These are phyloP conservation scores for Dexiosoma caninum DNA, from an alignment of 2,888 invertebrate genomes.

Conservation along the genomic window DNA sequence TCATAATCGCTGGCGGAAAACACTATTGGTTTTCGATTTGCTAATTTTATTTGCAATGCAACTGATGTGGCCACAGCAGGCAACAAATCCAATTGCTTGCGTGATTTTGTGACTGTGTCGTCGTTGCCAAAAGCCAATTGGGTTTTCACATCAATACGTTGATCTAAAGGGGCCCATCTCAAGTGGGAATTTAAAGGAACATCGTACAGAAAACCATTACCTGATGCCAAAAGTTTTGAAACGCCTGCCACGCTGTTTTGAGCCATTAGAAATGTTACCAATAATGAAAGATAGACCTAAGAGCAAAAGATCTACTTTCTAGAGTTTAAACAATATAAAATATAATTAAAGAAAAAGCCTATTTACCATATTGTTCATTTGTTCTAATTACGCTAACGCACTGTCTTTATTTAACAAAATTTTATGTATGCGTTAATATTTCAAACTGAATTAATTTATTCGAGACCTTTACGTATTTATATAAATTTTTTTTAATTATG, in stretches of 20 bases:
- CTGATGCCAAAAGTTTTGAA: conserved; percentile 69
- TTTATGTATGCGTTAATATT: conserved; percentile 8
- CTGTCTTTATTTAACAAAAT: neutral
- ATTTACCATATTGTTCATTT: neutral
- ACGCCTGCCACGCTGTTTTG: conserved; percentile 65
- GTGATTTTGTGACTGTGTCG: neutral
- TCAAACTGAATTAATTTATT: conserved; percentile 39
- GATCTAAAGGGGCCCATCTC: conserved; percentile 68
- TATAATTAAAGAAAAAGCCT: neutral
- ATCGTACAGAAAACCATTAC: conserved; percentile 72
- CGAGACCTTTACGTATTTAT: conserved; percentile 48
- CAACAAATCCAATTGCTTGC: neutral
- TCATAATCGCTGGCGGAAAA: neutral
- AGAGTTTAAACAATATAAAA: neutral
- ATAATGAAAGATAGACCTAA: conserved; percentile 8
- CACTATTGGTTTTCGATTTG: neutral
- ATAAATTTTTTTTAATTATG: conserved; percentile 44
- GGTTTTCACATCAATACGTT: conserved; percentile 65
- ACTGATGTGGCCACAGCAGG: conserved; percentile 20
- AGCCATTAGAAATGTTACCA: conserved; percentile 8
- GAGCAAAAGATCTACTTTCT: neutral
- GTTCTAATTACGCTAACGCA: neutral
- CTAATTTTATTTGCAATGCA: neutral
- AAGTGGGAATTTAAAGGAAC: conserved; percentile 64
- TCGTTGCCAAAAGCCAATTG: conserved; percentile 10